Percentiles rank a stretch among this genome's conserved stretches.
Conservation (phyloP, 2,888 invertebrate species). For the Zygothrica quintamaculata region DNA sequence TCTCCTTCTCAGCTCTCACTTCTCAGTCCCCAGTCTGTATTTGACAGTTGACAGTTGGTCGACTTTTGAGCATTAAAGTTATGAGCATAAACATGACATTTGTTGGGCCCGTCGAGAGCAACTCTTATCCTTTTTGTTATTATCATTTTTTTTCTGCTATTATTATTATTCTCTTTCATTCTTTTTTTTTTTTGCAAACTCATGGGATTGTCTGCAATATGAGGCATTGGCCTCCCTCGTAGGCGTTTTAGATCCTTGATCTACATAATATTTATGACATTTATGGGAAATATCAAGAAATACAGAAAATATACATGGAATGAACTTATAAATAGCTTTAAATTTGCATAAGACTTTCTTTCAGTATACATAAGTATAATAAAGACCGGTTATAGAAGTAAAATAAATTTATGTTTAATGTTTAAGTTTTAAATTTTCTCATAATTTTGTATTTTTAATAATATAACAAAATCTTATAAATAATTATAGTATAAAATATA, state of each 20-base stretch:
- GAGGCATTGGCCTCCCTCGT: conserved; percentile 20
- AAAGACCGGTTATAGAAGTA: too few relatives aligned
- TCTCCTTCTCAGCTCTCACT: not conserved
- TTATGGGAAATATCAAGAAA: not conserved
- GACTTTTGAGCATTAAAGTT: conserved; percentile 76
- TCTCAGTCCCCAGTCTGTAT: conserved; percentile 54
- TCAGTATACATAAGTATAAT: too few relatives aligned
- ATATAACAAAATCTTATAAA: too few relatives aligned
- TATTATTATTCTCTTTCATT: conserved; percentile 12
- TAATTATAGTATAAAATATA: too few relatives aligned
- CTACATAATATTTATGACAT: not conserved
- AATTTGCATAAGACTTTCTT: too few relatives aligned
- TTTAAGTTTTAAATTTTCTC: too few relatives aligned
- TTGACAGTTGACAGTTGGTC: conserved; percentile 82
- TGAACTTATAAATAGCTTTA: too few relatives aligned
- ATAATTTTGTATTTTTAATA: too few relatives aligned
- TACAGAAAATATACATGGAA: not conserved
- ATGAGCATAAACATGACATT: conserved; percentile 80
- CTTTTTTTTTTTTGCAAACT: conserved; percentile 30
- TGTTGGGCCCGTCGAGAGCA: conserved; percentile 44
- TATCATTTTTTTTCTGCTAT: conserved; percentile 27
- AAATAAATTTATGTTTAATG: too few relatives aligned
- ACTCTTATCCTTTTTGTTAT: conserved; percentile 45
- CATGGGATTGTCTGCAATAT: conserved; percentile 27
- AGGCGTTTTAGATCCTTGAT: conserved; percentile 32